Evolutionary conservation across 1,140 invertebrate genomes (phyloP), one percentile per base, ranked within the genome.

Genomic region (Diorhabda elongata): DNA sequence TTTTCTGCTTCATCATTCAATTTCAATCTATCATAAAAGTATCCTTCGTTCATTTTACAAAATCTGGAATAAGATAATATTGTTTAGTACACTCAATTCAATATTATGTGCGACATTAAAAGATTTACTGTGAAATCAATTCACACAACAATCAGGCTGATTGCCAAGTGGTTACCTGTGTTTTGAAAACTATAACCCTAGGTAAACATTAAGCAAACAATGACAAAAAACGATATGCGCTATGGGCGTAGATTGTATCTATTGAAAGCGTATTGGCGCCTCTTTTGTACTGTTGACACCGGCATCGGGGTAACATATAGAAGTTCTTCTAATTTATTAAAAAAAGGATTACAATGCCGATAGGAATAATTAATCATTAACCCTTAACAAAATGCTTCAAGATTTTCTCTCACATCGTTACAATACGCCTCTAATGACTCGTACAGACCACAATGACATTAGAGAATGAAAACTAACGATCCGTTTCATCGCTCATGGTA

Each of bases 351-450:
- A 78, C 73, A 66, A 72, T 73, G 75, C 69, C 73, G 72, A 72
- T 73, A 75, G 71, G 76, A 75, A 77, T 78, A 77, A 78, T 78
- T 78, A 78, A 78, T 78, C 76, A 77, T 75, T 74, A 76, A 75
- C 74, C 73, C 74, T 77, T 76, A 73, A 75, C 70, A 71, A 71
- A 73, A 71, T 64, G 56, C 59, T 59, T 59, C 52, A 73, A 71
- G 69, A 73, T 71, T 66, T 67, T 62, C 60, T 64, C 61, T 64
- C 68, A 64, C 64, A 62, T 71, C 70, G n/a, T 62, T 64, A 77
- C 75, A 78, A 78, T 77, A 73, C 56, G 62, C 66, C 73, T 71
- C 71, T 78, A 78, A 78, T 78, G 77, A 77, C 69, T 75, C 76
- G 72, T 75, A 73, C 68, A 74, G 70, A 65, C 73, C 75, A 74